Percentiles rank a stretch among this genome's conserved stretches.
These are phyloP conservation scores for Halocynthia roretzi DNA, from an alignment of 23 tunicate genomes.

Conservation along the genomic window DNA sequence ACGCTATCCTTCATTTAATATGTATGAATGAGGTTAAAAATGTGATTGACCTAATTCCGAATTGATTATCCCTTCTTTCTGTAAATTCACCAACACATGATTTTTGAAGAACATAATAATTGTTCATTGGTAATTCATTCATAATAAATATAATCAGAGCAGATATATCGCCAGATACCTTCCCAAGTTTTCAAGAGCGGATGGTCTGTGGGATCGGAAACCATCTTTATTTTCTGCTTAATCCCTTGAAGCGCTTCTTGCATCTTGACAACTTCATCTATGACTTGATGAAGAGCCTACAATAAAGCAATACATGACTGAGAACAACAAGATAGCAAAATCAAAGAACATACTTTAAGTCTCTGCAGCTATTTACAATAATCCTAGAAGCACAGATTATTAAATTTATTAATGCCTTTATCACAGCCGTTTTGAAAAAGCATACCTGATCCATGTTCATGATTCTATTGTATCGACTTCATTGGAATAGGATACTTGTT, in stretches of 20 bases:
- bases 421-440: not conserved
- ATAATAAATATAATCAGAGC: too few relatives aligned
- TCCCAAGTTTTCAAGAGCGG: constrained; percentile 48
- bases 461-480: not conserved
- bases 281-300: constrained; percentile 42
- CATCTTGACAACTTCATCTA: constrained; percentile 59
- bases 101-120: too few relatives aligned
- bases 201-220: constrained; percentile 33
- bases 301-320: not conserved
- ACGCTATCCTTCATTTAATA: too few relatives aligned
- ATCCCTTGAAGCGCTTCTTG: constrained; percentile 46
- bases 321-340: too few relatives aligned
- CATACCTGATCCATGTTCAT: not conserved
- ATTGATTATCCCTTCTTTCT: too few relatives aligned
- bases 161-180: not conserved
- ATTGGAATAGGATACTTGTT: not conserved
- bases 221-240: constrained; percentile 42
- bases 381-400: not conserved
- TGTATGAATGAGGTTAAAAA: too few relatives aligned
- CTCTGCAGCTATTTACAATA: not conserved
- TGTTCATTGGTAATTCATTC: too few relatives aligned
- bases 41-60: too few relatives aligned
- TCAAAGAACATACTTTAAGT: too few relatives aligned
- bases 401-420: not conserved
- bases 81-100: too few relatives aligned